These are phyloP conservation scores for Corella eumyota DNA, from an alignment of 23 tunicate species.

Conservation along the genomic window DNA sequence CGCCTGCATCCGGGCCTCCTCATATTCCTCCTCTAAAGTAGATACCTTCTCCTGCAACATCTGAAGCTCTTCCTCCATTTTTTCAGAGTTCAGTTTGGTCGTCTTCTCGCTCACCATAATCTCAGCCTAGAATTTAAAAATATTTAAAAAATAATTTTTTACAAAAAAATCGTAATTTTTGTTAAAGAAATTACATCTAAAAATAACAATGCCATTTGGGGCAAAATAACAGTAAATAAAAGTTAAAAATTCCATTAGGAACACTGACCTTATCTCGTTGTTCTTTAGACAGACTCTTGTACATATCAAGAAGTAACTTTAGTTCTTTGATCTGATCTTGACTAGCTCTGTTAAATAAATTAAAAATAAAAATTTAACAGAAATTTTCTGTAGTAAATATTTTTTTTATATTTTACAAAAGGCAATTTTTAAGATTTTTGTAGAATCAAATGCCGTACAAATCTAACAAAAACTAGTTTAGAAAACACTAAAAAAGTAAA, in stretches of 20 bases:
- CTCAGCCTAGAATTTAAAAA: slow-evolving; percentile 27
- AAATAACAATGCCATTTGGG: not conserved
- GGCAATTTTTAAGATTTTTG: not conserved
- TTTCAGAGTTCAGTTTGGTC: slow-evolving; percentile 8
- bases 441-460: too few species aligned
- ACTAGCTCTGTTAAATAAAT: slow-evolving; percentile 20
- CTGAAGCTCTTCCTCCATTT: slow-evolving; percentile 18
- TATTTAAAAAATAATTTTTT: not conserved
- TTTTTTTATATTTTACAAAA: not conserved
- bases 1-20: slow-evolving; percentile 19
- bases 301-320: slow-evolving; percentile 55
- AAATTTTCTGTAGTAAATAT: not conserved
- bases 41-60: slow-evolving; percentile 21
- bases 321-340: slow-evolving; percentile 37
- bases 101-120: slow-evolving; percentile 47
- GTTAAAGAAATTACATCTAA: not conserved
- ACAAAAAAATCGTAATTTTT: not conserved
- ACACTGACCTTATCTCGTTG: slow-evolving; percentile 44
- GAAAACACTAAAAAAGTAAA: too few species aligned
- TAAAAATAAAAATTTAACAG: not conserved
- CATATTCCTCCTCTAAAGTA: slow-evolving; percentile 22
- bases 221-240: not conserved
- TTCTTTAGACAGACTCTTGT: slow-evolving; percentile 58
- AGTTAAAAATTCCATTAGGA: not conserved
- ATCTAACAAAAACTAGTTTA: too few species aligned